Conservation (phyloP, 2,888 invertebrate genomes). For the Andrena flavipes region DNA sequence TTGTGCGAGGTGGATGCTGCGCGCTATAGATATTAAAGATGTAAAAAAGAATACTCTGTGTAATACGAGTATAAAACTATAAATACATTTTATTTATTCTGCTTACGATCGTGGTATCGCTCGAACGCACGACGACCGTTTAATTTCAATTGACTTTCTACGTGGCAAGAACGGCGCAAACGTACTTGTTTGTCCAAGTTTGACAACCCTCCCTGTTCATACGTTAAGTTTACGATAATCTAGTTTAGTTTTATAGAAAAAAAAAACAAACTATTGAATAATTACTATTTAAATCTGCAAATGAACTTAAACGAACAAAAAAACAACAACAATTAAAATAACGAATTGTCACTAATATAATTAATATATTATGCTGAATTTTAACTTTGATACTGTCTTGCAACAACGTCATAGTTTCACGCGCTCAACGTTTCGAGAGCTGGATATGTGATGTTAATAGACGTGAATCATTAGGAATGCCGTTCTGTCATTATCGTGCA, state of each 20-base stretch:
- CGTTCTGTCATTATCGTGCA: constrained; percentile 4
- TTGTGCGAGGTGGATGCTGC: constrained; percentile 8
- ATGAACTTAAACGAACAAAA: constrained; percentile 44
- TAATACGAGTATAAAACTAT: constrained; percentile 46
- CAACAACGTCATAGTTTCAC: constrained; percentile 35
- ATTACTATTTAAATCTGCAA: constrained; percentile 62
- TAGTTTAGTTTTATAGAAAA: constrained; percentile 74
- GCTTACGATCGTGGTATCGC: constrained; percentile 39
- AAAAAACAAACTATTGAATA: constrained; percentile 57
- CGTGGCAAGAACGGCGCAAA: constrained; percentile 66
- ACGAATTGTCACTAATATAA: constrained; percentile 62
- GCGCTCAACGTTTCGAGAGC: constrained; percentile 10
- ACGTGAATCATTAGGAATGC: constrained; percentile 23
- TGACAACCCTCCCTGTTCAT: constrained; percentile 57
- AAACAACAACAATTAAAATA: constrained; percentile 45
- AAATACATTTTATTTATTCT: constrained; percentile 62
- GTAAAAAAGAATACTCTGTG: constrained; percentile 51
- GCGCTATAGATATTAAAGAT: constrained; percentile 50
- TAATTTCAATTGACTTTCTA: constrained; percentile 40
- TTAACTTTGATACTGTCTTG: constrained; percentile 53
- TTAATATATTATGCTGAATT: constrained; percentile 63
- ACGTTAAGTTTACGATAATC: constrained; percentile 75
- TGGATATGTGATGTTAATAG: neutral
- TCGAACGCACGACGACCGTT: constrained; percentile 21
- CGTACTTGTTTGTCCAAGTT: constrained; percentile 62